Conservation (phyloP, 2,888 invertebrate genomes). For the Ischnus inquisitorius region DNA sequence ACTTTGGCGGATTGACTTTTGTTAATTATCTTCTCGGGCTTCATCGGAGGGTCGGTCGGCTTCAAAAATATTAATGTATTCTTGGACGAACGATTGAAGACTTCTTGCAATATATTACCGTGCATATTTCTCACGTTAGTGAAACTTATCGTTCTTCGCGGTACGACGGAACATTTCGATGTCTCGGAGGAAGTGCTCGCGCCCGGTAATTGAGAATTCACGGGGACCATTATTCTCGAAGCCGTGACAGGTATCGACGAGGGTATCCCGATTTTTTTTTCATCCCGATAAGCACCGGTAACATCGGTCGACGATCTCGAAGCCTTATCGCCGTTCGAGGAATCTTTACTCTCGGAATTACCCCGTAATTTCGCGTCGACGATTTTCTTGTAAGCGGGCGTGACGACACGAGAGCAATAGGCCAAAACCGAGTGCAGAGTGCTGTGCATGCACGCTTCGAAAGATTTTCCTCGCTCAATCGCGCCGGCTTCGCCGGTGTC, state of each 20-base stretch:
- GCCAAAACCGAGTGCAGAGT: slow-evolving; percentile 80
- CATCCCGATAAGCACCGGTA: background rate
- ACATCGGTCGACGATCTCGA: background rate
- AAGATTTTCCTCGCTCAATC: slow-evolving; percentile 62
- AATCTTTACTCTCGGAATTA: slow-evolving; percentile 12
- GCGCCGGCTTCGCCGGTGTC: slow-evolving; percentile 41
- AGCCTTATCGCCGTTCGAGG: background rate
- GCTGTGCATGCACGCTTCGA: slow-evolving; percentile 77
- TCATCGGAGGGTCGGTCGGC: slow-evolving; percentile 66
- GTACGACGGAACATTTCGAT: slow-evolving; percentile 54
- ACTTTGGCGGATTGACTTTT: slow-evolving; percentile 39
- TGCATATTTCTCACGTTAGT: slow-evolving; percentile 69
- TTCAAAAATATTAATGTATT: slow-evolving; percentile 75
- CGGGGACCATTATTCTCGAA: background rate
- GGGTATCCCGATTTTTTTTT: slow-evolving; percentile 27
- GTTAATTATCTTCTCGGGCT: slow-evolving; percentile 42
- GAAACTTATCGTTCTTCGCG: slow-evolving; percentile 63
- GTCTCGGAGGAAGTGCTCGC: slow-evolving; percentile 21
- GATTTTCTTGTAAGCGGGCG: slow-evolving; percentile 70
- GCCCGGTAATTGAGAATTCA: slow-evolving; percentile 5
- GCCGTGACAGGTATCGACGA: background rate
- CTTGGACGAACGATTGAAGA: slow-evolving; percentile 69
- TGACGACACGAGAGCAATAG: slow-evolving; percentile 77
- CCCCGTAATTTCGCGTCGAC: slow-evolving; percentile 64
- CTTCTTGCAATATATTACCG: slow-evolving; percentile 72